phyloP scores from a whole-genome alignment of 2,113 vertebrate genomes.

The Entelurus aequoreus region DNA sequence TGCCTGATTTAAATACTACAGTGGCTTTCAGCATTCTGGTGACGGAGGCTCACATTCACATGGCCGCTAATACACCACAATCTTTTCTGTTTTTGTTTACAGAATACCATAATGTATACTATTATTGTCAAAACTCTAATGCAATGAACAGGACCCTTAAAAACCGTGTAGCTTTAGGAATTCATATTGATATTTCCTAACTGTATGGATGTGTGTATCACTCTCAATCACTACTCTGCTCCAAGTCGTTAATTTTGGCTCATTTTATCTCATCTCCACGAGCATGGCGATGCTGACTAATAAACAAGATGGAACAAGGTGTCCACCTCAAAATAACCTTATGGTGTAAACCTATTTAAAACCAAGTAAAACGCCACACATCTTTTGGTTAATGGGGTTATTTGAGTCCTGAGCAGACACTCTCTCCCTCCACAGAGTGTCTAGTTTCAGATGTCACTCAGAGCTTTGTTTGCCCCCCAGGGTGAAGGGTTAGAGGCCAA shows the following conservation, averaged over 20 bases:
- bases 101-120: slow-evolving; percentile 26
- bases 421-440: slow-evolving; percentile 69
- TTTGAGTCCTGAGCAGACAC: slow-evolving; percentile 72
- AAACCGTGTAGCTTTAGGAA: slow-evolving; percentile 31
- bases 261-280: slow-evolving; percentile 37
- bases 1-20: slow-evolving; percentile 72
- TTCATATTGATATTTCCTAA: slow-evolving; percentile 38
- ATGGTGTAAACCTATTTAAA: slow-evolving; percentile 43
- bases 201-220: slow-evolving; percentile 34
- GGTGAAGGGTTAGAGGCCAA: slow-evolving; percentile 74
- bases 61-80: slow-evolving; percentile 46
- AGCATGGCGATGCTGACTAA: slow-evolving; percentile 48
- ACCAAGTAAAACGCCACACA: slow-evolving; percentile 59
- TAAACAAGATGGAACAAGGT: slow-evolving; percentile 39
- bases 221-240: slow-evolving; percentile 40
- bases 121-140: slow-evolving; percentile 30
- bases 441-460: slow-evolving; percentile 76
- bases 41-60: slow-evolving; percentile 52
- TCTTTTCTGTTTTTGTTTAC: slow-evolving; percentile 67
- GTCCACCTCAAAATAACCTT: slow-evolving; percentile 47
- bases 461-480: slow-evolving; percentile 70
- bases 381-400: slow-evolving; percentile 74
- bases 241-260: slow-evolving; percentile 45
- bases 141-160: slow-evolving; percentile 28
- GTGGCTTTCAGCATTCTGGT: slow-evolving; percentile 67